Conservation (phyloP, 1,140 invertebrate genomes). For the Dendrolimus punctatus region DNA sequence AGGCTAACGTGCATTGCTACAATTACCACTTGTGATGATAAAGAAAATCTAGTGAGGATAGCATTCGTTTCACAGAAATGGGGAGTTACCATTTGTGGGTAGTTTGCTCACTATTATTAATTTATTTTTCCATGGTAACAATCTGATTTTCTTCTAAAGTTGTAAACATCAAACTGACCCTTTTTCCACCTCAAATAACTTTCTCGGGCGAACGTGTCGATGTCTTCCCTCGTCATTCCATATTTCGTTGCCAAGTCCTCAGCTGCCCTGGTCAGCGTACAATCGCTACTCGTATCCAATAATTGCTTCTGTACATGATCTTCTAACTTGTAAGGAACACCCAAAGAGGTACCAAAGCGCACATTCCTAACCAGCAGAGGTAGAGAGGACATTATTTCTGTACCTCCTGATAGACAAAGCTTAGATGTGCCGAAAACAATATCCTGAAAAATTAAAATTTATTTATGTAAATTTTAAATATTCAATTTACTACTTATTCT, state of each 20-base stretch:
- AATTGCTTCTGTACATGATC: conserved; percentile 93
- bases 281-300: conserved; percentile 88
- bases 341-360: conserved; percentile 91
- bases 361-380: conserved; percentile 90
- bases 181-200: conserved; percentile 88
- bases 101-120: too few species aligned
- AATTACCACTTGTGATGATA: too few species aligned
- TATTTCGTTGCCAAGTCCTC: conserved; percentile 95
- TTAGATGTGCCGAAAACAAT: conserved; percentile 88
- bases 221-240: conserved; percentile 86
- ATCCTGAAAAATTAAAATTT: conserved; percentile 75
- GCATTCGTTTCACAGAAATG: too few species aligned
- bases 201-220: conserved; percentile 86
- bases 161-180: conserved; percentile 65
- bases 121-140: too few species aligned
- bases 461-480: neutral
- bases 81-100: too few species aligned
- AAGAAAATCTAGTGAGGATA: too few species aligned
- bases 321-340: conserved; percentile 85
- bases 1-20: too few species aligned
- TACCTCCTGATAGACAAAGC: conserved; percentile 91
- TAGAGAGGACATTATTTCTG: conserved; percentile 94
- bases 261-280: conserved; percentile 95
- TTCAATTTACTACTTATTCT: too few species aligned
- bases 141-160: too few species aligned